These are phyloP conservation scores for Eciton burchellii DNA, from an alignment of 1,140 invertebrate species.

Conservation along the genomic window DNA sequence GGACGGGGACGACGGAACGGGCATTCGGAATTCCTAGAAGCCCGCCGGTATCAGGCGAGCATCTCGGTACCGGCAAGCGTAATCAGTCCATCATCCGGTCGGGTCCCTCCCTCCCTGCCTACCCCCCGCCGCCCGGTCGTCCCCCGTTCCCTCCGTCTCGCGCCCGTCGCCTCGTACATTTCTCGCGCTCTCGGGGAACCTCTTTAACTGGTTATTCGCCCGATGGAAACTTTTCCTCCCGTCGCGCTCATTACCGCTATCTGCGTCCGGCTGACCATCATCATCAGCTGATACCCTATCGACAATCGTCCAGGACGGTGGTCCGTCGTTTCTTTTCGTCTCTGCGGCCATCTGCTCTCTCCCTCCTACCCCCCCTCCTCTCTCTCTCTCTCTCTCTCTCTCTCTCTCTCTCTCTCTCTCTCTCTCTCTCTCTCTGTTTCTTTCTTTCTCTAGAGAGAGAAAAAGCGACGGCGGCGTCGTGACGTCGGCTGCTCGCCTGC, in stretches of 20 bases:
- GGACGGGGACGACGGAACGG: constrained; percentile 25
- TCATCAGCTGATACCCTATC: constrained; percentile 77
- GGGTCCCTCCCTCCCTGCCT: neutral
- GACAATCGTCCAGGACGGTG: constrained; percentile 60
- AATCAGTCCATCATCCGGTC: constrained; percentile 74
- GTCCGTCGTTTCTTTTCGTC: constrained; percentile 25
- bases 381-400: neutral
- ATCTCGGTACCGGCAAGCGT: constrained; percentile 65
- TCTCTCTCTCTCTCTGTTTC: too few species aligned
- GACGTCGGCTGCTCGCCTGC: neutral
- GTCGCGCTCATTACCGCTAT: constrained; percentile 77
- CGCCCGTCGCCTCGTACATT: neutral
- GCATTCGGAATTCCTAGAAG: constrained; percentile 70
- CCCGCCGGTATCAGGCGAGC: constrained; percentile 59
- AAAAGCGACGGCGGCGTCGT: constrained; percentile 44
- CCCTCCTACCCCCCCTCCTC: neutral
- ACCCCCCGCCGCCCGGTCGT: neutral
- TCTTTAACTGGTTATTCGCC: constrained; percentile 77
- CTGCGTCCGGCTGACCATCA: constrained; percentile 75
- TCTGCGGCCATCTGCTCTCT: too few species aligned
- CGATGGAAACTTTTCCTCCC: constrained; percentile 80
- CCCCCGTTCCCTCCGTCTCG: neutral
- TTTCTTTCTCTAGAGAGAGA: constrained; percentile 24
- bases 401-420: constrained; percentile 14
- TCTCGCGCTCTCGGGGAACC: constrained; percentile 28